A percentile compares a stretch with the other conserved stretches of the same genome.
Conservation (phyloP, 2,797 vertebrate genomes). For the Danio kyathit region DNA sequence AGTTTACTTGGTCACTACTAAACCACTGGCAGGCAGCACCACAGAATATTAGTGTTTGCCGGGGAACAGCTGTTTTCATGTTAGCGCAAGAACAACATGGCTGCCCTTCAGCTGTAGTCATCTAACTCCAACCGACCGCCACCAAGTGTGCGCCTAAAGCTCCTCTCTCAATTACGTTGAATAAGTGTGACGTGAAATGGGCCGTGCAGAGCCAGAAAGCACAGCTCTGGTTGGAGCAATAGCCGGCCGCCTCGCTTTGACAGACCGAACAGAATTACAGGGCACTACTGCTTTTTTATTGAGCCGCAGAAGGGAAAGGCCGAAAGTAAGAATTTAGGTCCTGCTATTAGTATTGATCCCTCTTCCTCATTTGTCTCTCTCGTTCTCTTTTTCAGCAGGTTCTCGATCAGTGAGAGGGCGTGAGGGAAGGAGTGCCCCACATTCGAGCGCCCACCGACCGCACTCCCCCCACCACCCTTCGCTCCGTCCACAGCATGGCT, state of each 20-base stretch:
- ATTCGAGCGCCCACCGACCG: constrained; percentile 71
- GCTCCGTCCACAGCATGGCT: constrained; percentile 75
- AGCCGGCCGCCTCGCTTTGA: neutral
- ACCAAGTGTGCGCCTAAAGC: constrained; percentile 56
- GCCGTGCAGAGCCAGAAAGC: neutral
- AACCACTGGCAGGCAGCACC: neutral
- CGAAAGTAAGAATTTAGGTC: constrained; percentile 47
- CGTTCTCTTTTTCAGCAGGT: constrained; percentile 59
- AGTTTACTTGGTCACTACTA: neutral
- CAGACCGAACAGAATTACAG: constrained; percentile 31
- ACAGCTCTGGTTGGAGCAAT: neutral
- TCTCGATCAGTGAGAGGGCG: constrained; percentile 71
- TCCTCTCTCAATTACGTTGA: constrained; percentile 30
- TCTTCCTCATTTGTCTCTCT: constrained; percentile 24
- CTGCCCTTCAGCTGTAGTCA: constrained; percentile 61
- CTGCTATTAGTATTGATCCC: constrained; percentile 57
- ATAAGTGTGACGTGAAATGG: constrained; percentile 16
- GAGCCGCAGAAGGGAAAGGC: constrained; percentile 19
- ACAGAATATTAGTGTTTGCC: constrained; percentile 54
- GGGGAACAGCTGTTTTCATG: constrained; percentile 76
- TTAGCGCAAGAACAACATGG: constrained; percentile 73
- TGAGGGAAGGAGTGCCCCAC: constrained; percentile 69
- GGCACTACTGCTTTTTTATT: constrained; percentile 24
- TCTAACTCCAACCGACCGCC: constrained; percentile 69
- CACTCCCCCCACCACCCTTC: constrained; percentile 52